Evolutionary conservation across 2,888 invertebrate species (phyloP).

Genomic region (Nomada goodeniana): DNA sequence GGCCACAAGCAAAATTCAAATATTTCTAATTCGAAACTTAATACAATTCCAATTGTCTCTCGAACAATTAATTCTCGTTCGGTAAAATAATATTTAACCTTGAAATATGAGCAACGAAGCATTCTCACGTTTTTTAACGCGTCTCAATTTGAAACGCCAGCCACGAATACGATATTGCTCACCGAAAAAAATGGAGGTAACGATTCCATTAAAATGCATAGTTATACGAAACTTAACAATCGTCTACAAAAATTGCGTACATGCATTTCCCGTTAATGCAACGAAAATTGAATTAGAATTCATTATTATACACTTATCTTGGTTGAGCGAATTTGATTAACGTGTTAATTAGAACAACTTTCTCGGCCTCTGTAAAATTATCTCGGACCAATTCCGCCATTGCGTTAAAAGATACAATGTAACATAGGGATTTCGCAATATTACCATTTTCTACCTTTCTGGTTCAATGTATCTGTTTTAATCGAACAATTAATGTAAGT

Average conservation of each 20-base stretch:
- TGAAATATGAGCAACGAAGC: slow-evolving; percentile 13
- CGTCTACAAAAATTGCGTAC: neutral
- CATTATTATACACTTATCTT: neutral
- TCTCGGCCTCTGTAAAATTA: neutral
- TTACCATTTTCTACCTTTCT: no score
- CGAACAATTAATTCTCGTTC: neutral
- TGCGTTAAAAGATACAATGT: neutral
- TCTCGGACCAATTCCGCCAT: slow-evolving; percentile 6
- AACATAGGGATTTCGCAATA: neutral
- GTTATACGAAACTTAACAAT: slow-evolving; percentile 18
- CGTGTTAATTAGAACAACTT: neutral
- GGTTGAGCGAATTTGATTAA: neutral
- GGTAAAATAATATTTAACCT: slow-evolving; percentile 20
- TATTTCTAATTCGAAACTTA: neutral
- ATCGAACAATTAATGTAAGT: no score
- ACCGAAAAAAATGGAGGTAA: slow-evolving; percentile 32
- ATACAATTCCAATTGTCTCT: neutral
- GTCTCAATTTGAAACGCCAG: neutral
- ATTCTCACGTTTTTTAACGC: slow-evolving; percentile 7
- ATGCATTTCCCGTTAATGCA: neutral
- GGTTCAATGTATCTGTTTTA: no score
- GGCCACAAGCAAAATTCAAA: neutral
- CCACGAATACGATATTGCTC: slow-evolving; percentile 11
- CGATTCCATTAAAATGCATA: slow-evolving; percentile 39
- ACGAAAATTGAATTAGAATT: neutral